Evolutionary conservation across 1,140 invertebrate genomes (phyloP), one percentile per base, ranked within the genome.

Genomic region (Manduca sexta): DNA sequence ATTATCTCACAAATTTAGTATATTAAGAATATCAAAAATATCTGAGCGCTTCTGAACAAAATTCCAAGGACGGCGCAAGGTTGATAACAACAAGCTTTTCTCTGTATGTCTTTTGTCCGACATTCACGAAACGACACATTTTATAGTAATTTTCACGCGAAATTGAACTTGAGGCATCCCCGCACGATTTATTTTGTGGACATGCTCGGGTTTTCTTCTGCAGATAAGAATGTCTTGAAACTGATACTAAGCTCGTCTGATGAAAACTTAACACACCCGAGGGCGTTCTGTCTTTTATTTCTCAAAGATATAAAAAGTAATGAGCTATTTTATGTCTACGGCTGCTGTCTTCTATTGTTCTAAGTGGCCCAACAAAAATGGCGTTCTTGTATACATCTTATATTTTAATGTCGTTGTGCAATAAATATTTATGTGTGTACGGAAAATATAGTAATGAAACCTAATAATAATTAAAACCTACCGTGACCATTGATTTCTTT

Each of bases 71-170:
- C 7, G 7, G 1, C 4, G 8, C 21, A 26, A 8, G 21, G 21
- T 26, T 26, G 21, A 26, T 26, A 26, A 26, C 21, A 26, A 26
- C 21, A 26, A 26, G 21, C 21, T 5, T 26, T 8, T 8, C 21
- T 26, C 21, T 5, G 21, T 26, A 8, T 26, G 21, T 26, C 21
- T 1, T 26, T 26, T 26, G 21, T 26, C 21, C 21, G 8, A 26
- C 4, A 8, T 26, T 26, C 8, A 26, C 21, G 21, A 26, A 26
- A 26, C 21, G 21, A 3, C 21, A 44, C 45, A 45, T 57, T 48
- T 69, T 62, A 60, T 61, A 58, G 58, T 69, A 76, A 77, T 74
- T 77, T 73, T 73, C 61, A 75, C 70, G 70, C 65, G 62, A 75
- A 75, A 77, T 74, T 75, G 64, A 80, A 75, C 68, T 67, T 56